Percentiles rank a stretch among this genome's conserved stretches.
Evolutionary conservation across 1,140 invertebrate species (phyloP).

Genomic region (Drosophila funebris): DNA sequence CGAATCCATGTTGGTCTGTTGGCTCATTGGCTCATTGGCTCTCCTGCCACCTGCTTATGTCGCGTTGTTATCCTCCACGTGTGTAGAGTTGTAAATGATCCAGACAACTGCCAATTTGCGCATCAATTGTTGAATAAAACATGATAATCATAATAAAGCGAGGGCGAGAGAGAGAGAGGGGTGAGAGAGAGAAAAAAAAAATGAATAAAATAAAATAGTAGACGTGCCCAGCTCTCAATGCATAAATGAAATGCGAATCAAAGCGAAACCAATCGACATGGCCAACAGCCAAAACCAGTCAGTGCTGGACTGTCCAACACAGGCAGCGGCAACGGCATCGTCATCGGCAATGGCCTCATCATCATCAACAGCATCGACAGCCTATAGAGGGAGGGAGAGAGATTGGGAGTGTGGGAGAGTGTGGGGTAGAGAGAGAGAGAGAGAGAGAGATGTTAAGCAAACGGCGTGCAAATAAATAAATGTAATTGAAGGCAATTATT

Average conservation of each 20-base stretch:
- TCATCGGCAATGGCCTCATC: constrained; percentile 9
- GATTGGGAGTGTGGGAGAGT: background rate
- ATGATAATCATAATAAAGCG: constrained; percentile 80
- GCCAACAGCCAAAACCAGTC: constrained; percentile 57
- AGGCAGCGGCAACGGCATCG: constrained; percentile 6
- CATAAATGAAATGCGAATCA: constrained; percentile 80
- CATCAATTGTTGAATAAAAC: constrained; percentile 82
- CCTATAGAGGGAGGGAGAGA: background rate
- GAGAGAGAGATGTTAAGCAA: constrained; percentile 29
- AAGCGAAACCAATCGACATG: constrained; percentile 77
- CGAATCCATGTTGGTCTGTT: background rate
- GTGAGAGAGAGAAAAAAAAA: constrained; percentile 19
- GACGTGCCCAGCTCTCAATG: constrained; percentile 50
- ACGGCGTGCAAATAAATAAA: constrained; percentile 75
- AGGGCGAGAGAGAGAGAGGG: constrained; percentile 23
- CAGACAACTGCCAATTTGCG: constrained; percentile 81
- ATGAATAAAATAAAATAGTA: constrained; percentile 70
- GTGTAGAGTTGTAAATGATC: constrained; percentile 80
- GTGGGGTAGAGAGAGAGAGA: background rate
- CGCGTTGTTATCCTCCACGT: constrained; percentile 40
- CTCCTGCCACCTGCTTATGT: background rate
- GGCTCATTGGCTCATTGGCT: background rate
- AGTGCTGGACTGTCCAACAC: constrained; percentile 32
- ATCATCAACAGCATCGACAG: constrained; percentile 4
- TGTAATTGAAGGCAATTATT: constrained; percentile 81